Conservation (phyloP, 2,888 invertebrate species). For the Dynastes tityus region DNA sequence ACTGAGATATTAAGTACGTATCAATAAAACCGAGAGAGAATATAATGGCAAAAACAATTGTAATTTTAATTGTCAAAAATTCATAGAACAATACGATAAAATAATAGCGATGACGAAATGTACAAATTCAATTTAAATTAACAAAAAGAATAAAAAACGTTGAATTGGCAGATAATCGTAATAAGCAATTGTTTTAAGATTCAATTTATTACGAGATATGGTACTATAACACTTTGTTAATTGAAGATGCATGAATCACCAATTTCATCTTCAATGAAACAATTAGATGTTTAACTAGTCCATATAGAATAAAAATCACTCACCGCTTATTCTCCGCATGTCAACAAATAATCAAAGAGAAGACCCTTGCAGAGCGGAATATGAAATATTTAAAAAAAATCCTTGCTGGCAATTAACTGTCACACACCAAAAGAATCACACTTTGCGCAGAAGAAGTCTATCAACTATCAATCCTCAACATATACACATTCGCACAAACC, state of each 20-base stretch:
- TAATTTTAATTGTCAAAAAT: not conserved
- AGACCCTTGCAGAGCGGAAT: constrained; percentile 1
- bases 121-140: not conserved
- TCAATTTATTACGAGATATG: not conserved
- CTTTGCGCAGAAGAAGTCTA: constrained; percentile 7
- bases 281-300: not conserved
- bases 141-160: too few species aligned
- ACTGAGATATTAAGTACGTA: not conserved
- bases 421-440: constrained; percentile 37
- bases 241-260: not conserved
- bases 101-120: not conserved
- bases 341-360: constrained; percentile 39
- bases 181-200: not conserved
- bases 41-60: not conserved
- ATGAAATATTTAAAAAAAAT: constrained; percentile 31
- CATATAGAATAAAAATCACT: constrained; percentile 46
- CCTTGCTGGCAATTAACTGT: constrained; percentile 23
- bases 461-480: constrained; percentile 24
- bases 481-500: constrained; percentile 40
- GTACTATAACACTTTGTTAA: not conserved
- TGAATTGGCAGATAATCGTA: too few species aligned
- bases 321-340: constrained; percentile 59
- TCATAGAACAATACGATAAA: not conserved
- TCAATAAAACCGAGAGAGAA: not conserved
- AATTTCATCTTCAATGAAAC: not conserved